A percentile compares a stretch with the other conserved stretches of the same genome.
These are phyloP conservation scores for Carettochelys insculpta DNA, from an alignment of 2,113 vertebrate species.

Conservation along the genomic window DNA sequence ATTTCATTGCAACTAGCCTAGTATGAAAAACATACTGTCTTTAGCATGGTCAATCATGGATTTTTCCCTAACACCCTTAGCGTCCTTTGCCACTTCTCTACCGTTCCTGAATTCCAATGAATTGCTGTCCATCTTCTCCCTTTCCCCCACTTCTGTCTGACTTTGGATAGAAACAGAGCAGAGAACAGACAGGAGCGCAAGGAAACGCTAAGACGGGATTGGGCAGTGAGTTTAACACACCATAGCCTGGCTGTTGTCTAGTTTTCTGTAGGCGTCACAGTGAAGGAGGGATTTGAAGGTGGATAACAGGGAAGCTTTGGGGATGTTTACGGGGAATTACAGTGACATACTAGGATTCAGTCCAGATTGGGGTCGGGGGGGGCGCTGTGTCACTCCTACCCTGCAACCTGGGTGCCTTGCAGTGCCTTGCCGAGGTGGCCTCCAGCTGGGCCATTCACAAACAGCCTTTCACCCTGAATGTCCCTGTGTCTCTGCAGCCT, in stretches of 20 bases:
- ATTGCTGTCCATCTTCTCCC: not conserved
- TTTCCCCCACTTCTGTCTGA: not conserved
- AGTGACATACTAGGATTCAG: too few species aligned
- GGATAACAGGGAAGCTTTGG: not conserved
- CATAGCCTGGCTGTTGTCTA: not conserved
- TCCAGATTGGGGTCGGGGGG: too few species aligned
- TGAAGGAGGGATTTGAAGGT: not conserved
- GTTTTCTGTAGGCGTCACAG: not conserved
- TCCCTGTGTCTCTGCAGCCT: too few species aligned
- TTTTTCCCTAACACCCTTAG: not conserved
- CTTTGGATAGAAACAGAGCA: not conserved
- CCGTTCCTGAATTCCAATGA: not conserved
- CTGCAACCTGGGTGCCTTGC: too few species aligned
- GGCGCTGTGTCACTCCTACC: too few species aligned
- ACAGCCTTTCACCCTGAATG: too few species aligned
- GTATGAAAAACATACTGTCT: not conserved
- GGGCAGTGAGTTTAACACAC: not conserved
- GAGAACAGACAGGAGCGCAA: not conserved
- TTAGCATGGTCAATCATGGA: not conserved
- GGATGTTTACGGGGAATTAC: not conserved
- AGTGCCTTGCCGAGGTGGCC: too few species aligned
- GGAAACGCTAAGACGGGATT: not conserved
- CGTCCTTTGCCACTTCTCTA: not conserved
- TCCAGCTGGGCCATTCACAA: too few species aligned
- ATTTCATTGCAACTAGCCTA: not conserved